These are phyloP conservation scores for Cyclophora albipunctata DNA, from an alignment of 2,888 invertebrate species.

Conservation along the genomic window DNA sequence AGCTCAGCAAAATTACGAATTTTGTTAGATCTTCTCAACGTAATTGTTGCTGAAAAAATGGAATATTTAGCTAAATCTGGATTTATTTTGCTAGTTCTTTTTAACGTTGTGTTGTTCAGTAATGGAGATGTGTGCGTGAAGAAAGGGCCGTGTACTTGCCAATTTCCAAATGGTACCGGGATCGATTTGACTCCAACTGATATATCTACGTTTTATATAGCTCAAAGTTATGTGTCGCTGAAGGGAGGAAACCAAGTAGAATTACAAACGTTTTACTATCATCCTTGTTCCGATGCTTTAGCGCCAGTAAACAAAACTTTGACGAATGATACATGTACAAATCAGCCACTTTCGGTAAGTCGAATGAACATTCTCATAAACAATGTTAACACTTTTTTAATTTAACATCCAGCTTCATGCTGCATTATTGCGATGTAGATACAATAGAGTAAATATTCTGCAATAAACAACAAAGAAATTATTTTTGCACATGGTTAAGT, in stretches of 20 bases:
- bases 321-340: slow-evolving; percentile 14
- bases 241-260: slow-evolving; percentile 30
- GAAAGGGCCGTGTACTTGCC: slow-evolving; percentile 55
- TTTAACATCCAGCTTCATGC: too few relatives aligned
- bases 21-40: too few relatives aligned
- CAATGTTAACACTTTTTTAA: neutral
- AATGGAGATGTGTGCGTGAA: slow-evolving; percentile 46
- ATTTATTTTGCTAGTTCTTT: slow-evolving; percentile 24
- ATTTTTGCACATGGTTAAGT: too few relatives aligned
- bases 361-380: slow-evolving; percentile 5
- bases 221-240: slow-evolving; percentile 32
- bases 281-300: slow-evolving; percentile 52
- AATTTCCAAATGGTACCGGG: slow-evolving; percentile 66
- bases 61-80: slow-evolving; percentile 19
- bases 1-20: too few relatives aligned
- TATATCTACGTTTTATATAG: slow-evolving; percentile 39
- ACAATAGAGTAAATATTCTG: too few relatives aligned
- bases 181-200: slow-evolving; percentile 53
- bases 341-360: slow-evolving; percentile 45
- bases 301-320: slow-evolving; percentile 33
- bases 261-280: slow-evolving; percentile 52
- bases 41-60: slow-evolving; percentile 24
- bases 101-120: slow-evolving; percentile 20
- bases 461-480: too few relatives aligned
- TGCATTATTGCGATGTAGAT: too few relatives aligned